Percentiles rank a stretch among this genome's conserved stretches.
Evolutionary conservation across 2,797 vertebrate species (phyloP).

Genomic region (Gambelia wislizenii): DNA sequence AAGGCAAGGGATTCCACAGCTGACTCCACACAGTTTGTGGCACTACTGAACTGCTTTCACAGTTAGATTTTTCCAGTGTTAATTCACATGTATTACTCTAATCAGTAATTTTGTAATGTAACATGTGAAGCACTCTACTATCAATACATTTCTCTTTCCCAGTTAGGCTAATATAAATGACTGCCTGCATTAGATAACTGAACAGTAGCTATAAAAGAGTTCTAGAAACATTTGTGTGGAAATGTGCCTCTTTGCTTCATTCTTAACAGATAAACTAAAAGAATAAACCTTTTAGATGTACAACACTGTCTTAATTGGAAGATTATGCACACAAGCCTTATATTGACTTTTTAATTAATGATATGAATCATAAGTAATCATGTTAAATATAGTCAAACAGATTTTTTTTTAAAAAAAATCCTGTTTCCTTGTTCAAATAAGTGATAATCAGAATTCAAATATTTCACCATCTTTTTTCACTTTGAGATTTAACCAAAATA

Average conservation of each 20-base stretch:
- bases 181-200: slow-evolving; percentile 15
- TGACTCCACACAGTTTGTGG: not conserved
- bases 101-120: not conserved
- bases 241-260: not conserved
- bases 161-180: not conserved
- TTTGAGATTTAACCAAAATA: not conserved
- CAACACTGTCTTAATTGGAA: not conserved
- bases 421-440: not conserved
- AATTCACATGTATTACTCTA: not conserved
- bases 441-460: not conserved
- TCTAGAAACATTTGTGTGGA: not conserved
- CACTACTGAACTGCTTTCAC: not conserved
- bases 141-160: not conserved
- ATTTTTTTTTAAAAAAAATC: not conserved
- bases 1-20: not conserved
- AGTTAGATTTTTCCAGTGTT: not conserved
- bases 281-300: not conserved
- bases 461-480: not conserved
- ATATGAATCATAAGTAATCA: not conserved
- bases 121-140: not conserved
- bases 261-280: not conserved
- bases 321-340: not conserved
- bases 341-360: not conserved
- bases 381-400: not conserved
- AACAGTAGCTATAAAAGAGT: not conserved